Percentiles rank a stretch among this genome's conserved stretches.
Conservation (phyloP, 2,888 invertebrate genomes). For the Caenorhabditis macrosperma region DNA sequence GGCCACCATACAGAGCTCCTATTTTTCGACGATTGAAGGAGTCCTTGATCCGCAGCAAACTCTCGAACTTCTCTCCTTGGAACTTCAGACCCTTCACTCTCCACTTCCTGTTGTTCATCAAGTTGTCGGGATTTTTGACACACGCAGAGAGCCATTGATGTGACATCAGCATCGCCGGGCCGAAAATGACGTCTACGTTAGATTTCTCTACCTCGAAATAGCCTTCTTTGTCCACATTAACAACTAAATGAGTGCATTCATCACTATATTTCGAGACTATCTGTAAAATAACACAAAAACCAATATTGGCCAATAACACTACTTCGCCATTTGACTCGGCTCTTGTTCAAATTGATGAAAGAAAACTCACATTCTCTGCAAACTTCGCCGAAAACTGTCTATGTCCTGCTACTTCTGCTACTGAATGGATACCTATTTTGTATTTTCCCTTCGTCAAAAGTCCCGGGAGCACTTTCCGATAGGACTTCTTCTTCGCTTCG, state of each 20-base stretch:
- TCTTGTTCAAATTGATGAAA: no score
- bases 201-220: constrained; percentile 11
- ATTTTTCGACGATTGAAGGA: constrained; percentile 21
- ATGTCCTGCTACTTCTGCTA: neutral
- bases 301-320: no score
- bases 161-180: constrained; percentile 16
- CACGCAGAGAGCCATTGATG: constrained; percentile 29
- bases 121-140: neutral
- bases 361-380: constrained; percentile 11
- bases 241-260: constrained; percentile 26
- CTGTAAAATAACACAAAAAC: no score
- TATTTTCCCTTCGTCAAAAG: constrained; percentile 5
- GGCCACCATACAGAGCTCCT: constrained; percentile 8
- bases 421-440: neutral
- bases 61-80: neutral
- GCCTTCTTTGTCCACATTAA: constrained; percentile 16
- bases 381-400: constrained; percentile 12
- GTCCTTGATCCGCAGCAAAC: constrained; percentile 6
- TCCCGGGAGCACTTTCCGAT: constrained; percentile 5
- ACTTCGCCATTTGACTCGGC: no score
- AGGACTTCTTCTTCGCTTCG: neutral
- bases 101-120: neutral
- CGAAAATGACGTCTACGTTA: constrained; percentile 11
- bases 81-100: constrained; percentile 11
- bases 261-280: no score